These are phyloP conservation scores for honey bee (Apis mellifera) DNA, from an alignment of 1,140 invertebrate genomes.

Conservation along the genomic window DNA sequence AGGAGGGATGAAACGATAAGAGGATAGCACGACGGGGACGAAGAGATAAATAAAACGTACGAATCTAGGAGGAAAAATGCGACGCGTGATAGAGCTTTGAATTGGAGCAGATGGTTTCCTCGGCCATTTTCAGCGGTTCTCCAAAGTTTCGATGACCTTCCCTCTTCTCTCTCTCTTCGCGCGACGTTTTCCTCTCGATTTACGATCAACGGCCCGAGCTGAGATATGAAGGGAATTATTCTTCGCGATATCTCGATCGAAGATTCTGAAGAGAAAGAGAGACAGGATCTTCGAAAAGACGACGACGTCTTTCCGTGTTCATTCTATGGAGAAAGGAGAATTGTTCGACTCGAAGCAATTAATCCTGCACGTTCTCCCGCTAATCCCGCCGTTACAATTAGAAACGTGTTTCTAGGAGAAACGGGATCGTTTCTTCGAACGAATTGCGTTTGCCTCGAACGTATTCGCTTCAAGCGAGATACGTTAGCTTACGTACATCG, in stretches of 20 bases:
- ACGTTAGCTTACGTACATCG: not conserved
- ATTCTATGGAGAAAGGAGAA: too few relatives aligned
- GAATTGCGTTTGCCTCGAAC: not conserved
- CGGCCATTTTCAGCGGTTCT: constrained; percentile 7
- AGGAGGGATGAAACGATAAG: not conserved
- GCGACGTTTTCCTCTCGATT: constrained; percentile 28
- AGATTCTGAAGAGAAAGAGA: not conserved
- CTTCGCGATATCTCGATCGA: constrained; percentile 20
- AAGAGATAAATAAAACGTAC: not conserved
- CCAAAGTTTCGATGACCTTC: not conserved
- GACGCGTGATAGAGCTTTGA: constrained; percentile 21
- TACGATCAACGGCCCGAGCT: constrained; percentile 28
- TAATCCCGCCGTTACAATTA: not conserved
- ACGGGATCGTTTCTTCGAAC: not conserved
- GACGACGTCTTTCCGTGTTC: not conserved
- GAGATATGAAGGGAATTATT: constrained; percentile 44
- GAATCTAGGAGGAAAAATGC: not conserved
- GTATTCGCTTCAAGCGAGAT: not conserved
- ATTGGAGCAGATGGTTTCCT: constrained; percentile 9
- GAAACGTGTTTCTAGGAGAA: not conserved
- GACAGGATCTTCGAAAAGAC: not conserved
- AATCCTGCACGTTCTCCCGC: not conserved
- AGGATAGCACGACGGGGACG: not conserved
- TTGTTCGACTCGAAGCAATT: not conserved
- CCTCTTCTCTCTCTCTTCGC: too few relatives aligned